Evolutionary conservation across 2,888 invertebrate species (phyloP).

Genomic region (Onchidella celtica): DNA sequence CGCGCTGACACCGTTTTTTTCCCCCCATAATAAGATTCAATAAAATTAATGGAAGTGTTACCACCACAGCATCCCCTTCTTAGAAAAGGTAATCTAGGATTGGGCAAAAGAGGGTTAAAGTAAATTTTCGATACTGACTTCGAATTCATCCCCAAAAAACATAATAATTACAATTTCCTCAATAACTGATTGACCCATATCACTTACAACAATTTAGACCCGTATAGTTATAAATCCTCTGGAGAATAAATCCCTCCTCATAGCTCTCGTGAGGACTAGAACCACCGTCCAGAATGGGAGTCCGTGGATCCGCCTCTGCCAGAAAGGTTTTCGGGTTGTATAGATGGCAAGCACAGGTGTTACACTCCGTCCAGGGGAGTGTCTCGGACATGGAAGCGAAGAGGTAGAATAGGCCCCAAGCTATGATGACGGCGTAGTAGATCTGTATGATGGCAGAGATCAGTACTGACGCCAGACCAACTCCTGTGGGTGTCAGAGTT

Average conservation of each 20-base stretch:
- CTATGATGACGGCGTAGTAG: constrained; percentile 42
- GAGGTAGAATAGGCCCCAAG: constrained; percentile 27
- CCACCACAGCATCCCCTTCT: too few species aligned
- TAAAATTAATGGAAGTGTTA: too few species aligned
- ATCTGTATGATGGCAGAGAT: constrained; percentile 52
- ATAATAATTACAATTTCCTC: too few species aligned
- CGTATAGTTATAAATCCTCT: neutral
- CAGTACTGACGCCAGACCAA: constrained; percentile 54
- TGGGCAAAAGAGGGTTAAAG: too few species aligned
- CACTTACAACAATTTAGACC: neutral
- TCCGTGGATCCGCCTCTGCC: neutral
- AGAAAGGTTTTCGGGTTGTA: neutral
- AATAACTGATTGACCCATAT: too few species aligned
- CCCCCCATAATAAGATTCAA: too few species aligned
- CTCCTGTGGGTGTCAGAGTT: too few species aligned
- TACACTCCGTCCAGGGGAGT: constrained; percentile 46
- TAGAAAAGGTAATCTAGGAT: too few species aligned
- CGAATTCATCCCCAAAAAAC: neutral
- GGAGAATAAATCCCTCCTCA: neutral
- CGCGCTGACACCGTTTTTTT: too few species aligned
- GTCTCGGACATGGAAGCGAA: constrained; percentile 43
- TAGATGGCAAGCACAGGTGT: constrained; percentile 41
- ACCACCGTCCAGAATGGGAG: neutral
- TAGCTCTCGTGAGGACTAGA: too few species aligned
- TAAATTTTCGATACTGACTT: too few species aligned